phyloP scores from a whole-genome alignment of 2,797 vertebrate genomes.

The Lepus oiostolus region DNA sequence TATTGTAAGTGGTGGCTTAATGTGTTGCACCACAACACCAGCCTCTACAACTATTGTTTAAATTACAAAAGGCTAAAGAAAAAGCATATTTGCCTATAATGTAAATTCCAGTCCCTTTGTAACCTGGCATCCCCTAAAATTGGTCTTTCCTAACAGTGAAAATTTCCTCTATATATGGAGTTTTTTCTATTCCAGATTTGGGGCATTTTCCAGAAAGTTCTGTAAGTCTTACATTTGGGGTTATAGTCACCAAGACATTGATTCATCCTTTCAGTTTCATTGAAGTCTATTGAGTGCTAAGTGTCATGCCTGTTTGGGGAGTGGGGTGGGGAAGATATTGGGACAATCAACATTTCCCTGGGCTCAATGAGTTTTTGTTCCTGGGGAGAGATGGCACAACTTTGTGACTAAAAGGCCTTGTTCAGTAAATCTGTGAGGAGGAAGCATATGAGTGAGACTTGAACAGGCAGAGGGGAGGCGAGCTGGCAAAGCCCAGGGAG shows the following conservation, averaged over 20 bases:
- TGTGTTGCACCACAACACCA: no score
- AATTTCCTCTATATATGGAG: neutral
- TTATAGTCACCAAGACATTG: neutral
- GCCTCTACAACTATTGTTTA: neutral
- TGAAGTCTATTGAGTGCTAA: neutral
- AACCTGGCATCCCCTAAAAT: neutral
- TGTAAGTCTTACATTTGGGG: neutral
- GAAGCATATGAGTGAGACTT: neutral
- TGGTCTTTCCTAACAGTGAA: neutral
- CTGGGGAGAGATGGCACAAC: neutral
- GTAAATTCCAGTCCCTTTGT: neutral
- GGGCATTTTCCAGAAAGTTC: slow-evolving; percentile 18
- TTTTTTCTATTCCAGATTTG: neutral
- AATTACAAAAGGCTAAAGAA: neutral
- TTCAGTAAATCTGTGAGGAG: slow-evolving; percentile 26
- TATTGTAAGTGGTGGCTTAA: no score
- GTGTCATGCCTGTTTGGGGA: no score
- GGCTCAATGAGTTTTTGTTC: neutral
- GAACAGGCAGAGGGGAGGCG: neutral
- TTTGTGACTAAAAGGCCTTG: neutral
- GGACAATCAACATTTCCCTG: neutral
- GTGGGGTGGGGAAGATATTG: neutral
- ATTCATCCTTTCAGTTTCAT: slow-evolving; percentile 8
- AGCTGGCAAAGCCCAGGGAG: neutral
- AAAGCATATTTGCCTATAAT: neutral